These are phyloP conservation scores for Bombus pascuorum DNA, from an alignment of 1,140 invertebrate genomes.

Conservation along the genomic window DNA sequence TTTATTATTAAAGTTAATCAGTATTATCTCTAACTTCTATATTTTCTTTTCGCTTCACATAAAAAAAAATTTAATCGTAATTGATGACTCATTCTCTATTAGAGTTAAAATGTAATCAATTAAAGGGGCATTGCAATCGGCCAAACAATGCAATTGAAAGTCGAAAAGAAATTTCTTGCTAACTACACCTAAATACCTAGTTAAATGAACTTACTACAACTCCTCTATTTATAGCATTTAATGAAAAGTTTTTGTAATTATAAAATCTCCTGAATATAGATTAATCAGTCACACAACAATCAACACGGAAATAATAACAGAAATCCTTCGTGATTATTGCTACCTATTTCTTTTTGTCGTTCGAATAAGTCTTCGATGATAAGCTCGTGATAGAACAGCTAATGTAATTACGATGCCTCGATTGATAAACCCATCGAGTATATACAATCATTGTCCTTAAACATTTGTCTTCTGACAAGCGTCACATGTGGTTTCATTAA, in stretches of 20 bases:
- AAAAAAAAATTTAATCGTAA: background rate
- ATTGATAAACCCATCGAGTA: background rate
- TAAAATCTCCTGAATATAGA: background rate
- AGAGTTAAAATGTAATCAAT: background rate
- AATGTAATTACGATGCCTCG: background rate
- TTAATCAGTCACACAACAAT: background rate
- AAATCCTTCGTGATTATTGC: background rate
- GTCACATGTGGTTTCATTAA: constrained; percentile 37
- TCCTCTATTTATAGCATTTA: background rate
- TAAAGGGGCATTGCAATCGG: background rate
- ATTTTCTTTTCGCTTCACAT: background rate
- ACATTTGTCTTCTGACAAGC: background rate
- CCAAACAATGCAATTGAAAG: background rate
- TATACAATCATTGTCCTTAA: constrained; percentile 6
- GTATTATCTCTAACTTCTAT: background rate
- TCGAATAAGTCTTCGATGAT: background rate
- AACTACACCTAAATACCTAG: background rate
- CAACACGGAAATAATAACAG: background rate
- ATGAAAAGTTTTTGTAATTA: background rate
- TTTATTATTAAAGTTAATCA: background rate
- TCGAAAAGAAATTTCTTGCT: background rate
- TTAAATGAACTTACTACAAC: background rate
- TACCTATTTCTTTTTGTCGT: background rate
- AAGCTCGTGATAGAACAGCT: background rate
- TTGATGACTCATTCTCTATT: background rate